Base-by-base conservation (phyloP, 2,113 vertebrate species). In the Kryptolebias marmoratus region DNA sequence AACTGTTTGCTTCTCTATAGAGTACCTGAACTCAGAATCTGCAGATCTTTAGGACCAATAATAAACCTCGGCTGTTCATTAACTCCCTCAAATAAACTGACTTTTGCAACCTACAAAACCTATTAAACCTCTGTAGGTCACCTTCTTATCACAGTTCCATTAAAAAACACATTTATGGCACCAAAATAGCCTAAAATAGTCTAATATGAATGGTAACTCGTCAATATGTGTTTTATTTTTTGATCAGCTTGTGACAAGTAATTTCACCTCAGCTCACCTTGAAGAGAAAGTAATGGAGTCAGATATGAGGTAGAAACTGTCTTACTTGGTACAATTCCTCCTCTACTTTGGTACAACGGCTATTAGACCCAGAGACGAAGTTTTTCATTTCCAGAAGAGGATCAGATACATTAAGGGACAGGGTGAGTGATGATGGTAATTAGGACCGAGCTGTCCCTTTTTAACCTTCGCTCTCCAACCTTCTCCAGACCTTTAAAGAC, bases 361-460 rank as follows among this genome's bases (percentile, higher is more conserved):
- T 83, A 77, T 78, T 83, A 81, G 48, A 70, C 45, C 56, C 39
- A 15, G 59, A 80, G 77, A 87, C 87, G 73, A 82, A 66, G 69
- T 72, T 83, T 89, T 81, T 85, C 67, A 75, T 87, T 90, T 90
- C 73, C 55, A 56, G 68, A 73, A 65, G 68, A 81, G 63, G 65
- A 81, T 89, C 86, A 84, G 86, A 88, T 89, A 80, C 70, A 75
- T 87, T 78, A 79, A 59, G 67, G 49, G 64, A 48, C 60, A 39
- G 73, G 69, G 61, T 92, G 92, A 93, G 57, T 85, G 86, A 93
- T 94, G 88, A 81, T 1, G n/a, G 88, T 91, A 92, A 93, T 94
- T 93, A 93, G 79, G 44, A 74, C 45, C 22, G 81, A 75, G 85
- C 73, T 79, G 86, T 89, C 89, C 85, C 86, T 84, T 81, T 73